phyloP scores from a whole-genome alignment of 2,113 vertebrate species.

The Thryonomys swinderianus region DNA sequence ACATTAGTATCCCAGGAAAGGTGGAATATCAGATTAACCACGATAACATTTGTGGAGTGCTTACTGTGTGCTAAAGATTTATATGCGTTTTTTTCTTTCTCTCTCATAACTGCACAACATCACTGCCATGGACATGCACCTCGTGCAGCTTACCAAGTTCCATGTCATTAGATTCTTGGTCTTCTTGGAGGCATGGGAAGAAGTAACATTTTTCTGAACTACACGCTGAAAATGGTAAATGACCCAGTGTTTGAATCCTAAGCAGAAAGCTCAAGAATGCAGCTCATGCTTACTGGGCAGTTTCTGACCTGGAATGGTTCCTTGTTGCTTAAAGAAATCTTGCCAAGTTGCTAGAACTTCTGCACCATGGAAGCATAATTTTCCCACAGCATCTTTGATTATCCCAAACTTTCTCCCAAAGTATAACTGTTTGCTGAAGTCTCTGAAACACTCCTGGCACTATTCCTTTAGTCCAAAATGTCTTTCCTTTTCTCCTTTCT shows the following conservation, averaged over 20 bases:
- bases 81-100: not conserved
- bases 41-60: too few relatives aligned
- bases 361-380: rapidly evolving
- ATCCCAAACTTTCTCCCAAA: not conserved
- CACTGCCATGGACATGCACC: not conserved
- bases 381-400: not conserved
- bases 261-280: not conserved
- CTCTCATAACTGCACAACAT: not conserved
- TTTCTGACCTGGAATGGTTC: not conserved
- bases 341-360: not conserved
- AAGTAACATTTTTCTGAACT: not conserved
- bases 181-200: not conserved
- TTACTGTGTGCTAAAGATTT: not conserved
- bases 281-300: not conserved
- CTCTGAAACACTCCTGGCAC: not conserved
- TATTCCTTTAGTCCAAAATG: not conserved
- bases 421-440: not conserved
- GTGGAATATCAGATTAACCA: not conserved
- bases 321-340: not conserved
- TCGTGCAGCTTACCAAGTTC: not conserved
- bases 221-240: not conserved
- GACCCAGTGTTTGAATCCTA: not conserved
- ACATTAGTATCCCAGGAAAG: not conserved
- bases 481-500: not conserved
- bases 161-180: not conserved